Conservation (phyloP, 1,140 invertebrate species). For the Chymomyza costata region DNA sequence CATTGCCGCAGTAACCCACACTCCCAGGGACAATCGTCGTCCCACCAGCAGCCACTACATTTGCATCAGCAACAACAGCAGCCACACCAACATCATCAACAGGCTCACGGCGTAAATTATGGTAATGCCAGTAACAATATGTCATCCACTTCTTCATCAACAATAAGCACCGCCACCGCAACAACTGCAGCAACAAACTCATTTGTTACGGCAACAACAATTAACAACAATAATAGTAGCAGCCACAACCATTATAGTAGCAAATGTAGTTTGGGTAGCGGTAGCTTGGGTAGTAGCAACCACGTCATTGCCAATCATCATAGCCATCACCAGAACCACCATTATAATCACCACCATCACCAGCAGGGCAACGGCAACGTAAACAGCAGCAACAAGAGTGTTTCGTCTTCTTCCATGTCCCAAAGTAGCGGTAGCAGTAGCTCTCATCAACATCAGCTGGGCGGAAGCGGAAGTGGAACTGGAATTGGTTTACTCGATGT, state of each 20-base stretch:
- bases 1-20: conserved; percentile 46
- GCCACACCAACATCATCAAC: conserved; percentile 33
- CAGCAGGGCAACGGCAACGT: conserved; percentile 4
- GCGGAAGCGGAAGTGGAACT: conserved; percentile 71
- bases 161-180: conserved; percentile 22
- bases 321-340: conserved; percentile 20
- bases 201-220: not conserved
- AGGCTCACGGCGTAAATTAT: conserved; percentile 57
- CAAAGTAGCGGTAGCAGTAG: conserved; percentile 36
- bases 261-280: conserved; percentile 22
- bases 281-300: conserved; percentile 34
- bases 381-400: conserved; percentile 20
- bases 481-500: conserved; percentile 40
- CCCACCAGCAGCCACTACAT: conserved; percentile 19
- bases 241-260: conserved; percentile 38
- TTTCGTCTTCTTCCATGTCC: conserved; percentile 4
- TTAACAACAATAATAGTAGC: conserved; percentile 23
- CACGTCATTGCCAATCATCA: conserved; percentile 28
- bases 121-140: conserved; percentile 53
- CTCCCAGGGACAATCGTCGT: conserved; percentile 18
- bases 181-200: conserved; percentile 9
- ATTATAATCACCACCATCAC: conserved; percentile 22
- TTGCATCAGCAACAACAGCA: conserved; percentile 31
- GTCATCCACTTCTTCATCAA: conserved; percentile 32
- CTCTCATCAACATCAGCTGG: conserved; percentile 49